Base-by-base conservation (phyloP, 2,888 invertebrate species). In the Stenodera caucasica region DNA sequence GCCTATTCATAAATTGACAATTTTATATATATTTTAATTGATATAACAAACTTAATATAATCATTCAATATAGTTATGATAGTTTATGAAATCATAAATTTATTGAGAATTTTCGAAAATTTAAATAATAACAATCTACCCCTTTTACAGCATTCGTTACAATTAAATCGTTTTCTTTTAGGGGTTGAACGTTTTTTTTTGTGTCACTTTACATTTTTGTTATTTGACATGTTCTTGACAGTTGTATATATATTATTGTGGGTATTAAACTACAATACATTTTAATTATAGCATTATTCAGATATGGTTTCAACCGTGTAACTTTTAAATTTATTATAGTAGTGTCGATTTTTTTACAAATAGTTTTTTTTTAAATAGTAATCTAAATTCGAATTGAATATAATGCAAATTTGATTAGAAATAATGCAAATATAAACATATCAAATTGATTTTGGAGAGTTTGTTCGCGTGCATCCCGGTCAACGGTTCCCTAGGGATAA, bases 1-100 rank as follows among this genome's bases (percentile, higher is more conserved):
- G 65, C 61, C 72, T 60, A 72, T 77, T 73, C 70, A 74, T 23
- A 67, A 70, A 71, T 60, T 77, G 77, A 76, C 79, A 72, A 73
- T 75, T 78, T 77, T 76, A 78, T 78, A 77, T 77, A 77, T 67
- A 71, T 74, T 75, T 74, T 71, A 72, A 68, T 58, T 66, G 62
- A 67, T 73, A 72, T 72, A 64, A 45, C 60, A 23, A 23, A 21
- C 23, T 69, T 77, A 78, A 77, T 77, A 63, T 68, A 72, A 72
- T 77, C 78, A 77, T 56, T 76, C 66, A 62, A 21, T 53, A 65
- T 66, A 66, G 61, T 73, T 73, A 70, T 66, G 56, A 57, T 68
- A 68, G 66, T 78, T 78, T 77, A 77, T 75, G 76, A 74, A 72
- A 74, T 72, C 71, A 73, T 74, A 71, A 74, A 45, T 57, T 72